Evolutionary conservation across 2,888 invertebrate species (phyloP).

Genomic region (Dicyrtoma fusca): DNA sequence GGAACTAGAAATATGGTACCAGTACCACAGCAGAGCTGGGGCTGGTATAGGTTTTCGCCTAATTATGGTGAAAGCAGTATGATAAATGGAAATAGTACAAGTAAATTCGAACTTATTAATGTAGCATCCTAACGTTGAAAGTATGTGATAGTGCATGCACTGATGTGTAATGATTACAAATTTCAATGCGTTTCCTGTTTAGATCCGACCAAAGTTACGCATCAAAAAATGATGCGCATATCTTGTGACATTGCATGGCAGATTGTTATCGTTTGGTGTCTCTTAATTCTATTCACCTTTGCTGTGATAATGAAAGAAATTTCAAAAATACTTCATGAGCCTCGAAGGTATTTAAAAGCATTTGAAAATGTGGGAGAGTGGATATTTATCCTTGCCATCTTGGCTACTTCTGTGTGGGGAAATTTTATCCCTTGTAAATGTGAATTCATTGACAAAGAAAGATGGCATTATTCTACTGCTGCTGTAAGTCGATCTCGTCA

Average conservation of each 20-base stretch:
- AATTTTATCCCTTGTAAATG: conserved; percentile 54
- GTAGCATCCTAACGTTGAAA: too few relatives aligned
- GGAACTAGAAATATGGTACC: too few relatives aligned
- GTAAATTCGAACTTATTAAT: too few relatives aligned
- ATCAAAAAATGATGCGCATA: neutral
- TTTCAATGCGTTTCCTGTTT: too few relatives aligned
- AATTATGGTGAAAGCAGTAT: too few relatives aligned
- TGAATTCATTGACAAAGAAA: too few relatives aligned
- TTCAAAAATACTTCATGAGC: conserved; percentile 74
- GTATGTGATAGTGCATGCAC: too few relatives aligned
- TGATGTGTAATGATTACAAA: too few relatives aligned
- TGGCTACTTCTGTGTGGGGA: conserved; percentile 59
- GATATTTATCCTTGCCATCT: conserved; percentile 73
- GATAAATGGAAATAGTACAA: too few relatives aligned
- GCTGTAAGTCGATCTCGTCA: conserved; percentile 6
- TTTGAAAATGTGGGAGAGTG: conserved; percentile 87
- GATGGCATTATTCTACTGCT: conserved; percentile 37
- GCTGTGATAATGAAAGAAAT: conserved; percentile 67
- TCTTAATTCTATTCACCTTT: neutral
- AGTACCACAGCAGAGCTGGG: too few relatives aligned
- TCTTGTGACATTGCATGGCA: conserved; percentile 8
- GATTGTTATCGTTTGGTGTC: neutral
- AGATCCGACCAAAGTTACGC: too few relatives aligned
- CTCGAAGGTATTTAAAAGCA: conserved; percentile 72
- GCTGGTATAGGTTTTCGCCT: too few relatives aligned